Conservation (phyloP, 2,888 invertebrate species). For the Drosophila yooni region DNA sequence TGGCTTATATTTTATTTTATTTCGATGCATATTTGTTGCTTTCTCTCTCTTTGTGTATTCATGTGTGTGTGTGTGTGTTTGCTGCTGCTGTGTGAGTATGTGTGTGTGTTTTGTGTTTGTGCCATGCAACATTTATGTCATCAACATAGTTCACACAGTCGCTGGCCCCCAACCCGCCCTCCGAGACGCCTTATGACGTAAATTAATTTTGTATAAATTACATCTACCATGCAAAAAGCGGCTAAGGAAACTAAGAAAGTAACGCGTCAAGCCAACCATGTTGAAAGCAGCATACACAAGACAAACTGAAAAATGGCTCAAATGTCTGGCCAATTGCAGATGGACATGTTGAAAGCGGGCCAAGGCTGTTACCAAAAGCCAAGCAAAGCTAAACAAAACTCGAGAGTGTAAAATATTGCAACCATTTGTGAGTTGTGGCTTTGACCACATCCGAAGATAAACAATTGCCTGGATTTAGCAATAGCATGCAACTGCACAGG, state of each 20-base stretch:
- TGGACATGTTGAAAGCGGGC: conserved; percentile 52
- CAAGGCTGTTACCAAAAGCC: conserved; percentile 41
- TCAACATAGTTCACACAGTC: conserved; percentile 52
- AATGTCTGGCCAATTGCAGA: conserved; percentile 45
- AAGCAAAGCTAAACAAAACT: conserved; percentile 4
- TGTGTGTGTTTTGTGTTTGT: conserved; percentile 35
- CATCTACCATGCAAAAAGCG: conserved; percentile 59
- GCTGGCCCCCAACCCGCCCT: conserved; percentile 1
- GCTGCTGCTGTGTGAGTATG: conserved; percentile 6
- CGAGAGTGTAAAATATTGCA: conserved; percentile 21
- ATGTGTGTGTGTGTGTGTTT: conserved; percentile 14
- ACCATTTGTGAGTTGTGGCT: conserved; percentile 11
- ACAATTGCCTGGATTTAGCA: conserved; percentile 15
- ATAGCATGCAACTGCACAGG: conserved; percentile 1
- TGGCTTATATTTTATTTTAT: conserved; percentile 77
- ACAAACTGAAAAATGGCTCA: conserved; percentile 36
- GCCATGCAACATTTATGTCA: conserved; percentile 75
- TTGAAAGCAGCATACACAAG: conserved; percentile 21
- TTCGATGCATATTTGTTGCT: conserved; percentile 67
- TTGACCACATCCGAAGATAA: conserved; percentile 30
- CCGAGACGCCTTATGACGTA: conserved; percentile 65
- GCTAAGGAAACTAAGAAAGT: conserved; percentile 37
- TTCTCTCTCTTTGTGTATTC: neutral
- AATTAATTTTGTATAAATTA: conserved; percentile 77
- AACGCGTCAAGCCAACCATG: conserved; percentile 38